Evolutionary conservation across 2,888 invertebrate genomes (phyloP), one percentile per base, ranked within the genome.

Genomic region (Drosophila merina): DNA sequence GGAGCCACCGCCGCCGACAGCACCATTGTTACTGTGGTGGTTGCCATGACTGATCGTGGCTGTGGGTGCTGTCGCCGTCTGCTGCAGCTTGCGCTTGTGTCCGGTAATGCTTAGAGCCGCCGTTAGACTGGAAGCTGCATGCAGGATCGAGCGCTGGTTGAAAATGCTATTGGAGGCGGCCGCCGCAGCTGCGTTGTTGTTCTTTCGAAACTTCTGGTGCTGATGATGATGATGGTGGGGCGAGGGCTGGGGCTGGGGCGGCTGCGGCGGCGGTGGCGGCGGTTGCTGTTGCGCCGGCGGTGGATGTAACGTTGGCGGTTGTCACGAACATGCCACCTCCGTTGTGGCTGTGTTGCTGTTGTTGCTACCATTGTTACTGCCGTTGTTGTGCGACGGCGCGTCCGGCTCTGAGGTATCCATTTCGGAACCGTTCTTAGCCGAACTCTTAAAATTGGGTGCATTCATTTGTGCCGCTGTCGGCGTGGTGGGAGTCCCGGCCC

Each of bases 291-390:
- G 77, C 77, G 83, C 51, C 60, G 63, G 60, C 48, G 47, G 48
- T 33, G 60, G 69, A 71, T 70, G 74, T 75, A 74, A 51, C 56
- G 78, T 75, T 79, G 88, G 86, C 80, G 82, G 86, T 89, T 89
- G 92, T 92, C 91, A 92, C 91, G 92, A 91, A 64, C 91, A 92
- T 50, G 91, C 91, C 44, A 92, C 91, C 77, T 91, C 92, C 51
- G 91, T 72, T 72, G 89, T 79, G 51, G 86, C 68, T 73, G 75
- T 47, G 87, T 62, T 81, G 45, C 56, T 79, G 31, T 47, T 50
- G 87, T 60, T 81, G 45, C 51, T 78, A 25, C 50, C 56, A 54
- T 63, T 67, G 50, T 54, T 71, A 33, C 51, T 74, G 54, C 74
- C 74, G 50, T 74, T 74, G 49, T 74, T 74, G 36, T 71, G 70